Evolutionary conservation across 2,888 invertebrate genomes (phyloP), one percentile per base, ranked within the genome.

Genomic region (Thera obeliscata): DNA sequence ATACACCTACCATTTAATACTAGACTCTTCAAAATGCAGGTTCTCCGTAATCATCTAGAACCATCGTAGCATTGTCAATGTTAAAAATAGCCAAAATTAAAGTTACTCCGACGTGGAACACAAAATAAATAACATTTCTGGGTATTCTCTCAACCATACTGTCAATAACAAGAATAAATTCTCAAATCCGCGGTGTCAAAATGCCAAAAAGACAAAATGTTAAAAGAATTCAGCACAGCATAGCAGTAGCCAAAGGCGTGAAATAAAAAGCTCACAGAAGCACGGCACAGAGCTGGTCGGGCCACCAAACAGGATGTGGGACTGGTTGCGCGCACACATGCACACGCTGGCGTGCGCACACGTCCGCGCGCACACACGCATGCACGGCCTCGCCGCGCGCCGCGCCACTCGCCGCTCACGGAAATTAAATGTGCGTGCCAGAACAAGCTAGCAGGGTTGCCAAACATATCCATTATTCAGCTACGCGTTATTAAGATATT

Each of bases 281-380:
- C 85, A 84, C 82, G 81, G 77, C 71, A 70, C 87, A 86, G 87
- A 88, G 91, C 87, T 88, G 89, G 80, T 76, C 87, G 87, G 85
- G 86, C 88, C 87, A 86, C 88, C 89, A 91, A 93, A 93, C 93
- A 93, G 93, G 93, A 93, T 93, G 93, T 93, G 89, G 85, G 93
- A 93, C 93, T 93, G 93, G 93, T 93, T 91, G 87, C 84, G 82
- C 87, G 84, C 90, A 87, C 89, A 85, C 80, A 80, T 72, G 61
- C 78, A 72, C 68, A 56, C 71, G 67, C 71, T 52, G 67, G 73
- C 72, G 75, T 77, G 74, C 78, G 79, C 78, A 78, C 76, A 71
- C 58, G 62, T 69, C 65, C 68, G 66, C 77, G 67, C 85, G 81
- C 89, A 89, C 87, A 89, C 91, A 78, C 0, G 62, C 72, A 77